phyloP scores from a whole-genome alignment of 2,888 invertebrate genomes.

The Embidobia sp. region DNA sequence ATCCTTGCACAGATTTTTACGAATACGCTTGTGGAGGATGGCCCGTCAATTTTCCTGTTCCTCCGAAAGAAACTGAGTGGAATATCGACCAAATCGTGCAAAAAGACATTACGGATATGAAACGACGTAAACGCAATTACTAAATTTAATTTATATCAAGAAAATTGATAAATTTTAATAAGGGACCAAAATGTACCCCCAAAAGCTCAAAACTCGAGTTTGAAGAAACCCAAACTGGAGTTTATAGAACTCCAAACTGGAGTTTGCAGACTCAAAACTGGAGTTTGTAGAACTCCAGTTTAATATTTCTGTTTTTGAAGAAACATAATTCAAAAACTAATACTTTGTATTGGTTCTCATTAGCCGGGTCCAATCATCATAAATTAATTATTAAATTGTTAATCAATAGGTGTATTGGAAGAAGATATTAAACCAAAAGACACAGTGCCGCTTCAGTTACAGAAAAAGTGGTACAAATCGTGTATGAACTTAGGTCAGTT shows the following conservation, averaged over 20 bases:
- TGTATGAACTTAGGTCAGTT: slow-evolving; percentile 44
- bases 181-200: too few relatives aligned
- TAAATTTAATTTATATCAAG: too few relatives aligned
- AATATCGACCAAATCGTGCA: slow-evolving; percentile 30
- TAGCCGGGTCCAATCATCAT: too few relatives aligned
- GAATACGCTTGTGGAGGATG: slow-evolving; percentile 49
- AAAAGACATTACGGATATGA: slow-evolving; percentile 9
- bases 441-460: slow-evolving; percentile 19
- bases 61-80: slow-evolving; percentile 28
- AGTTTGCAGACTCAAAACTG: too few relatives aligned
- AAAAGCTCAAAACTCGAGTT: too few relatives aligned
- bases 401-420: slow-evolving; percentile 33
- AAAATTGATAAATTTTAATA: too few relatives aligned
- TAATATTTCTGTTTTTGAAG: too few relatives aligned
- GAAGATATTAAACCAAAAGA: slow-evolving; percentile 29
- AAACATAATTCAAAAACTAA: too few relatives aligned
- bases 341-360: too few relatives aligned
- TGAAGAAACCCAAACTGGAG: too few relatives aligned
- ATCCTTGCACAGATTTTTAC: slow-evolving; percentile 47
- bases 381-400: background rate
- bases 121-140: slow-evolving; percentile 26
- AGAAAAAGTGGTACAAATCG: slow-evolving; percentile 40
- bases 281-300: too few relatives aligned
- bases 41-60: slow-evolving; percentile 41
- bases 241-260: too few relatives aligned